Conservation (phyloP, 2,888 invertebrate genomes). For the Drosophila paranaensis region DNA sequence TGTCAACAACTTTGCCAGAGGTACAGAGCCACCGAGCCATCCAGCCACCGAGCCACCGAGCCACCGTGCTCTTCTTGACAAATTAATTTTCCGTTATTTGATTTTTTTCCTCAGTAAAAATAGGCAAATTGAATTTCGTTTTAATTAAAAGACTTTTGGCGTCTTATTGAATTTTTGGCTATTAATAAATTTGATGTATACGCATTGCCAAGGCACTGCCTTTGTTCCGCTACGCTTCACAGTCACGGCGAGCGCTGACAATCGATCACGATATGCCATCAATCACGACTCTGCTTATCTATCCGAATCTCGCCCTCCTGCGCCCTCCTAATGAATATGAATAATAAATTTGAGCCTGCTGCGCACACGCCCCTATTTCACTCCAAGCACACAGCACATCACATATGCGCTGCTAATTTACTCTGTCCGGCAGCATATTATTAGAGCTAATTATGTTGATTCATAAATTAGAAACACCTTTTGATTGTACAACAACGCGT, state of each 20-base stretch:
- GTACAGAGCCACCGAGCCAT: neutral
- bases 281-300: slow-evolving; percentile 28
- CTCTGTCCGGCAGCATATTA: slow-evolving; percentile 37
- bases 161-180: slow-evolving; percentile 15
- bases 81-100: slow-evolving; percentile 16
- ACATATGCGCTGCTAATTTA: slow-evolving; percentile 50
- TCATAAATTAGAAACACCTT: slow-evolving; percentile 75
- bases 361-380: slow-evolving; percentile 8
- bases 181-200: slow-evolving; percentile 2
- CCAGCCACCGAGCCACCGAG: neutral
- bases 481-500: slow-evolving; percentile 57
- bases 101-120: slow-evolving; percentile 12
- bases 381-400: slow-evolving; percentile 10
- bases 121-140: slow-evolving; percentile 12
- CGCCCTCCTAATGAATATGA: slow-evolving; percentile 43
- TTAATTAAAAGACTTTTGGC: slow-evolving; percentile 26
- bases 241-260: slow-evolving; percentile 1
- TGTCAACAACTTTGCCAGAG: slow-evolving; percentile 24
- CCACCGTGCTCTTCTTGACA: neutral
- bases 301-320: neutral
- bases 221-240: neutral
- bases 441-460: slow-evolving; percentile 73
- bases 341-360: slow-evolving; percentile 31
- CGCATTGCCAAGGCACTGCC: neutral
- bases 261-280: slow-evolving; percentile 20